Base-by-base conservation (phyloP, 1,140 invertebrate genomes). In the Panulirus ornatus region DNA sequence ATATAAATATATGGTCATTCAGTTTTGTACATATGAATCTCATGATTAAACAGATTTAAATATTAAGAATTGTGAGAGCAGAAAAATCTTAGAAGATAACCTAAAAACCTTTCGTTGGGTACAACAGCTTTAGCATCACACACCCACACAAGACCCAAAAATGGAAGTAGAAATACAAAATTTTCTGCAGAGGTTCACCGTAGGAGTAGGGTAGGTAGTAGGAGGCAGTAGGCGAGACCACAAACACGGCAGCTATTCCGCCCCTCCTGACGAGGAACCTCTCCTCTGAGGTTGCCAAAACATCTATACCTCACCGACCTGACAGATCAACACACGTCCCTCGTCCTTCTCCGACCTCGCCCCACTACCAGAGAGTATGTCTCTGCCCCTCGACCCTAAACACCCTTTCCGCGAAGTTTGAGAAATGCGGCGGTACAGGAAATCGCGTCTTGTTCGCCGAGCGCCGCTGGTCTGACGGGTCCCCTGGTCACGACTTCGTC, bases 301-400 rank as follows among this genome's bases (percentile, higher is more conserved):
- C 83, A 85, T 19, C 42, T 34, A 34, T 85, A 36, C 70, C 83
- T 85, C 83, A 75, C 83, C 70, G 30, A 75, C 38, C 36, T 51
- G 83, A 73, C 83, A 85, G 22, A 71, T 85, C 83, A 85, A 75
- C 83, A 75, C 83, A 85, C 83, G 66, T 73, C 83, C 11, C 63
- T 71, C 66, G 40, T 44, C 66, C 82, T 44, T 40, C 58, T 38
- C 38, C 38, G 22, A 8, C 78, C 9, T 11, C 81, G 16, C 42
- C 40, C 44, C 47, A 34, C 79, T 38, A 5, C 3, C 58, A 54
- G 22, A 34, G 14, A 42, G 22, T 9, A 70, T 27, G 47, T 58
- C 19, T 34, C 71, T 16, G 30, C 51, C 38, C 38, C 58, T 63
- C 70, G 34, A 34, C 14, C 70, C n/a, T 3, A 11, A 34, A 38